A percentile compares a stretch with the other conserved stretches of the same genome.
Conservation (phyloP, 1,140 invertebrate genomes). For the Rhopalosiphum maidis region DNA sequence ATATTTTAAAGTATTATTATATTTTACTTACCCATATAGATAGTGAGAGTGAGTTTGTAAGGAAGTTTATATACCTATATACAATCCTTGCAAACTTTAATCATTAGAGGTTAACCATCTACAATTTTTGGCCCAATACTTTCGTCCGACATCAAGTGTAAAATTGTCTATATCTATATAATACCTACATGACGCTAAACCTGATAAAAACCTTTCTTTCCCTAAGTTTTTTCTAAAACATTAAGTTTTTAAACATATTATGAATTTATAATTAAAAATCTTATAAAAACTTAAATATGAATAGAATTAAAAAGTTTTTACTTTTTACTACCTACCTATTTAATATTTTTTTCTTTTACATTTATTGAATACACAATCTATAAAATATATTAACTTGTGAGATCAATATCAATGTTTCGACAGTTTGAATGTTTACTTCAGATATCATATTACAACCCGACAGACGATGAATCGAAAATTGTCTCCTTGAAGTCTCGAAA, state of each 20-base stretch:
- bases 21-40: no score
- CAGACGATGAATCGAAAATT: neutral
- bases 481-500: neutral
- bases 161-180: neutral
- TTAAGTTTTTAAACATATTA: neutral
- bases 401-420: neutral
- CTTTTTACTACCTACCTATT: neutral
- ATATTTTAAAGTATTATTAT: no score
- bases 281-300: neutral
- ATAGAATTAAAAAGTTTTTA: neutral
- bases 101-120: neutral
- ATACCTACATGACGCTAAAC: no score
- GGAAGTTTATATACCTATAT: no score
- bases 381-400: neutral
- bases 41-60: no score
- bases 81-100: neutral
- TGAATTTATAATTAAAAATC: neutral
- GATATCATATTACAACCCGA: neutral
- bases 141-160: neutral
- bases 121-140: neutral
- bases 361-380: neutral
- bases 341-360: neutral
- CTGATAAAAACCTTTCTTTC: neutral
- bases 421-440: neutral
- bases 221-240: neutral